Evolutionary conservation across 2,888 invertebrate genomes (phyloP).

Genomic region (Meiosimyza decipiens): DNA sequence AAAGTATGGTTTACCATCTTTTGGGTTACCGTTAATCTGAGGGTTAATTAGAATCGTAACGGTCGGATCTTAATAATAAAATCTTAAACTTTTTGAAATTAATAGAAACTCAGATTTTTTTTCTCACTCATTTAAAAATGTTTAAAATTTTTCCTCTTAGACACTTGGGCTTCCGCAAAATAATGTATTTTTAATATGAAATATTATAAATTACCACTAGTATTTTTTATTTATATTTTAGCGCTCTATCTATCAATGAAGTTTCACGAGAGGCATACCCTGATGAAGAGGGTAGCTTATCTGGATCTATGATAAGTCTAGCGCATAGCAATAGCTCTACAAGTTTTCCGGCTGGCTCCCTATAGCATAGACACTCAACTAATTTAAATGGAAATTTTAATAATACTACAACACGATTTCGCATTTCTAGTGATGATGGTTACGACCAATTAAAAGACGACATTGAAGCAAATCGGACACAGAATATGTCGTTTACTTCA

Average conservation of each 20-base stretch:
- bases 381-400: conserved; percentile 63
- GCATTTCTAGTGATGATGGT: conserved; percentile 54
- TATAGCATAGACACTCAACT: conserved; percentile 68
- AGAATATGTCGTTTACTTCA: conserved; percentile 51
- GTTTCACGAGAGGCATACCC: conserved; percentile 89
- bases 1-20: no score
- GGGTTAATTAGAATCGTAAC: no score
- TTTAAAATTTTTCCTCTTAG: no score
- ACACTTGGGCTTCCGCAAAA: no score
- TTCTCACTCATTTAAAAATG: no score
- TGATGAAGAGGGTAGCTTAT: conserved; percentile 91
- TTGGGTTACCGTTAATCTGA: no score
- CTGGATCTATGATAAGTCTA: conserved; percentile 94
- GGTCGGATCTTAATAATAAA: no score
- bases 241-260: conserved; percentile 91
- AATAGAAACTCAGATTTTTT: no score
- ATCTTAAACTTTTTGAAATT: no score
- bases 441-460: conserved; percentile 52
- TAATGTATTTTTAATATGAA: no score
- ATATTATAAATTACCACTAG: no score
- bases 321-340: conserved; percentile 95
- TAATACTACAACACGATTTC: conserved; percentile 50
- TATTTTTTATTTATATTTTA: conserved; percentile 59
- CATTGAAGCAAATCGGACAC: conserved; percentile 48
- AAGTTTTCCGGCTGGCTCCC: conserved; percentile 86